Percentiles rank a stretch among this genome's conserved stretches.
Evolutionary conservation across 1,140 invertebrate species (phyloP).

Genomic region (Hyposmocoma kahamanoa): DNA sequence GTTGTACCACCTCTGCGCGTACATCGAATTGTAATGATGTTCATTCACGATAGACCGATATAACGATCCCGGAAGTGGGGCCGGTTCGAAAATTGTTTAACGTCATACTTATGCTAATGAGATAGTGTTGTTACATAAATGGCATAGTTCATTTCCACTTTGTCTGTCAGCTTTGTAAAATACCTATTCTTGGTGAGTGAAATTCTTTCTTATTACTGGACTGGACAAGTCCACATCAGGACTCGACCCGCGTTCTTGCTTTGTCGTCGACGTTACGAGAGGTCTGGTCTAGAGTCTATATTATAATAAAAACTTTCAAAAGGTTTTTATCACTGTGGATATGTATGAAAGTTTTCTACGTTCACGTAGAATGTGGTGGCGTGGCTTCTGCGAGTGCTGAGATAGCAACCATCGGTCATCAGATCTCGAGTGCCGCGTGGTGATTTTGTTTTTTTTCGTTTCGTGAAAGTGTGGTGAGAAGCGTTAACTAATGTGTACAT

Average conservation of each 20-base stretch:
- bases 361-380: too few relatives aligned
- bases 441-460: conserved; percentile 14
- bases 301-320: too few relatives aligned
- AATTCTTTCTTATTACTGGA: too few relatives aligned
- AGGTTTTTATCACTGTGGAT: not conserved
- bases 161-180: not conserved
- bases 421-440: not conserved
- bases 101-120: conserved; percentile 66
- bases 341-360: too few relatives aligned
- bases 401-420: conserved; percentile 12
- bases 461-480: conserved; percentile 36
- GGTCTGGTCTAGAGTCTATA: too few relatives aligned
- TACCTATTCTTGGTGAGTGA: conserved; percentile 11
- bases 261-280: too few relatives aligned
- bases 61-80: conserved; percentile 66
- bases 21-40: conserved; percentile 47
- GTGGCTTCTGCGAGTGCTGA: too few relatives aligned
- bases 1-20: conserved; percentile 23
- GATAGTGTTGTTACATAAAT: conserved; percentile 8
- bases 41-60: conserved; percentile 52
- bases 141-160: conserved; percentile 10
- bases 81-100: conserved; percentile 47
- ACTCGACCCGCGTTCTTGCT: too few relatives aligned
- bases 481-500: conserved; percentile 33
- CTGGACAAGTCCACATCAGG: too few relatives aligned